These are phyloP conservation scores for Acipenser ruthenus DNA, from an alignment of 2,797 vertebrate genomes.

Conservation along the genomic window DNA sequence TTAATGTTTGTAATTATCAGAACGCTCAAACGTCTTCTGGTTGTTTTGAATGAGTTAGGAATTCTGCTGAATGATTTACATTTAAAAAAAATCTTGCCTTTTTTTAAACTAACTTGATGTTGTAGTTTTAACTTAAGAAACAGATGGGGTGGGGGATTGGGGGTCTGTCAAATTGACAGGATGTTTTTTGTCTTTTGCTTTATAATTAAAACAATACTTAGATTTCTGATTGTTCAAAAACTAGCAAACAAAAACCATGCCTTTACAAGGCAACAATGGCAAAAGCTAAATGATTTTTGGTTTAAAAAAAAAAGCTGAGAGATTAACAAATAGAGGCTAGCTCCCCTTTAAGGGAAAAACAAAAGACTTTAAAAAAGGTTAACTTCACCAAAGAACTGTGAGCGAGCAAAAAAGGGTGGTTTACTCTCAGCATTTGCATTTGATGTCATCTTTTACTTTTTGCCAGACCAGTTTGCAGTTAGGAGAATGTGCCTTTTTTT, in stretches of 20 bases:
- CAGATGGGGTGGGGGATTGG: conserved; percentile 48
- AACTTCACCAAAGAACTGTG: conserved; percentile 93
- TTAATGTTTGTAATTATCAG: conserved; percentile 78
- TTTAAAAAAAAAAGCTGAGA: conserved; percentile 61
- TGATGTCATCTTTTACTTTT: conserved; percentile 71
- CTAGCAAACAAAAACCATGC: conserved; percentile 58
- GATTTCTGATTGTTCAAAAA: conserved; percentile 71
- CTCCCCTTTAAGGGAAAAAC: conserved; percentile 74
- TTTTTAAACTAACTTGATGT: conserved; percentile 66
- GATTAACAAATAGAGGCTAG: conserved; percentile 64
- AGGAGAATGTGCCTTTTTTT: conserved; percentile 97
- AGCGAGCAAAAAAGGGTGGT: conserved; percentile 61
- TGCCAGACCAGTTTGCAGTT: conserved; percentile 82
- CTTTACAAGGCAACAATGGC: conserved; percentile 59
- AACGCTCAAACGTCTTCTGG: conserved; percentile 65
- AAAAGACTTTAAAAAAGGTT: conserved; percentile 84
- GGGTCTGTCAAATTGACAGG: conserved; percentile 60
- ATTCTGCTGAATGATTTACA: conserved; percentile 76
- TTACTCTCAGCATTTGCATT: conserved; percentile 71
- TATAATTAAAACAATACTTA: conserved; percentile 74
- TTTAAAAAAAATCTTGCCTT: conserved; percentile 59
- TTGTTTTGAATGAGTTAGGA: conserved; percentile 78
- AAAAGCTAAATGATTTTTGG: conserved; percentile 58
- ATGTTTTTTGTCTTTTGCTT: conserved; percentile 63
- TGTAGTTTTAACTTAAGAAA: conserved; percentile 72